Evolutionary conservation across 2,888 invertebrate genomes (phyloP).

Genomic region (Agrotis exclamationis): DNA sequence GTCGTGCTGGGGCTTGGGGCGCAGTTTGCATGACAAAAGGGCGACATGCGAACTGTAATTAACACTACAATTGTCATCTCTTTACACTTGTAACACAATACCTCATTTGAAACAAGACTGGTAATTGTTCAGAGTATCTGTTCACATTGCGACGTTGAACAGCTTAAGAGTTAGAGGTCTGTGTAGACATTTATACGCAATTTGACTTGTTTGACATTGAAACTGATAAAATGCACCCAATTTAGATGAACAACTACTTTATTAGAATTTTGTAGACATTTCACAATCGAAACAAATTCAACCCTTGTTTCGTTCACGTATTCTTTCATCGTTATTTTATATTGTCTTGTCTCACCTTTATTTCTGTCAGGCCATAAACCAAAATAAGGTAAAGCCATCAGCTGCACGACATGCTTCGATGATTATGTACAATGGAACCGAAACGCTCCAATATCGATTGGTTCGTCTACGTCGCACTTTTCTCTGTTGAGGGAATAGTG

Average conservation of each 20-base stretch:
- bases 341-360: slow-evolving; percentile 45
- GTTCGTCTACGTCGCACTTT: slow-evolving; percentile 4
- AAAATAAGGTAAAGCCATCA: slow-evolving; percentile 6
- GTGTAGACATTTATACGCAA: slow-evolving; percentile 12
- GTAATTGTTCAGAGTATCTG: slow-evolving; percentile 56
- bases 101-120: slow-evolving; percentile 41
- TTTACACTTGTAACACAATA: slow-evolving; percentile 66
- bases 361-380: slow-evolving; percentile 45
- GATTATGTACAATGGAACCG: neutral
- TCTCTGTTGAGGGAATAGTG: neutral
- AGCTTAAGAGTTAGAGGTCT: slow-evolving; percentile 28
- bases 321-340: slow-evolving; percentile 36
- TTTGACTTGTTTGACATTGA: slow-evolving; percentile 57
- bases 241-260: slow-evolving; percentile 31
- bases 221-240: slow-evolving; percentile 45
- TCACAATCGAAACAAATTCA: slow-evolving; percentile 11
- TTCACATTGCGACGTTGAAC: slow-evolving; percentile 44
- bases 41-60: slow-evolving; percentile 62
- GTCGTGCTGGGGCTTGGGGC: slow-evolving; percentile 11
- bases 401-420: slow-evolving; percentile 31
- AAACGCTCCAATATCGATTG: slow-evolving; percentile 6
- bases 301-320: slow-evolving; percentile 28
- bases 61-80: slow-evolving; percentile 65
- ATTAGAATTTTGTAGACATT: slow-evolving; percentile 7
- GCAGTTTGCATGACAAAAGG: slow-evolving; percentile 57